These are phyloP conservation scores for Cetonia aurata DNA, from an alignment of 2,888 invertebrate species.

Conservation along the genomic window DNA sequence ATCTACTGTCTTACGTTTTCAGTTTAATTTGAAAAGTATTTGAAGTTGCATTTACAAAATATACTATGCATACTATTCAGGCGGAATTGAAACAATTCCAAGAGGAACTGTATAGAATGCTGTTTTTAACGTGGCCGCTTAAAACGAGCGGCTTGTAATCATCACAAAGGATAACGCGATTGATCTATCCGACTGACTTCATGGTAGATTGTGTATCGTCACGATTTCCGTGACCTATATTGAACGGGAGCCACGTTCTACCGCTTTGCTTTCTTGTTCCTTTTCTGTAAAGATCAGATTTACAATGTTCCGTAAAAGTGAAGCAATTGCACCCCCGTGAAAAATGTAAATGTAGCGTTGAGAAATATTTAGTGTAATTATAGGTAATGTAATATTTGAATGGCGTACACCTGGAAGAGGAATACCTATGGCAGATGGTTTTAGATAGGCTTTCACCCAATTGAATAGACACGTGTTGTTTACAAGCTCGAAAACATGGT, in stretches of 20 bases:
- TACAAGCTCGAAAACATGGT: too few species aligned
- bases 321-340: background rate
- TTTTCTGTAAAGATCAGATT: conserved; percentile 32
- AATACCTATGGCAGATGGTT: too few species aligned
- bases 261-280: conserved; percentile 16
- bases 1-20: too few species aligned
- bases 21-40: too few species aligned
- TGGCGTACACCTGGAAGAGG: too few species aligned
- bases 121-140: conserved; percentile 19
- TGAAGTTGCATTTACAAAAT: too few species aligned
- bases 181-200: conserved; percentile 46
- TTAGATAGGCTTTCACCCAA: too few species aligned
- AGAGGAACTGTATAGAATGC: conserved; percentile 20
- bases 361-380: too few species aligned
- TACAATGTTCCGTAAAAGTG: conserved; percentile 10
- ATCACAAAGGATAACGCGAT: conserved; percentile 34
- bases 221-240: conserved; percentile 60
- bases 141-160: conserved; percentile 35
- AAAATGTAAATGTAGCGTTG: too few species aligned
- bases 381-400: too few species aligned
- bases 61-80: too few species aligned
- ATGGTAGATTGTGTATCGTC: conserved; percentile 58
- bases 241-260: conserved; percentile 50
- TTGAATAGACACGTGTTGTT: too few species aligned
- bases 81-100: background rate